Percentiles rank a stretch among this genome's conserved stretches.
These are phyloP conservation scores for Petrolisthes manimaculis DNA, from an alignment of 2,888 invertebrate genomes.

Conservation along the genomic window DNA sequence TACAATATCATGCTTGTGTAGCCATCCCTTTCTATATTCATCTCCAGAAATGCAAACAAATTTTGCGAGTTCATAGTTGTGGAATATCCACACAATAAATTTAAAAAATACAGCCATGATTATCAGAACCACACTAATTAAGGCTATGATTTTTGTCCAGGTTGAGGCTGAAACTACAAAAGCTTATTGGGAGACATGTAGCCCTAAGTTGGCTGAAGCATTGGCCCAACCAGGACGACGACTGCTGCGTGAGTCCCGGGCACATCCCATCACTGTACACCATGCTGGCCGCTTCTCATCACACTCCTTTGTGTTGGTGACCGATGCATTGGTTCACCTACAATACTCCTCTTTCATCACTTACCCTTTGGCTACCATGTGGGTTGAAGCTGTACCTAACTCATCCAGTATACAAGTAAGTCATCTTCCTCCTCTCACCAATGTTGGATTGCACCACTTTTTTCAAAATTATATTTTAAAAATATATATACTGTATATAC, in stretches of 20 bases:
- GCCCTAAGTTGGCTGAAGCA: conserved; percentile 71
- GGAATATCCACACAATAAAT: not conserved
- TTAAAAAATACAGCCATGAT: not conserved
- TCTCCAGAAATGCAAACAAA: not conserved
- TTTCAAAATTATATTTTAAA: too few species aligned
- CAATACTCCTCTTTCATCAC: conserved; percentile 77
- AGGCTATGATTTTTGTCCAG: conserved; percentile 16
- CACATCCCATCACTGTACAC: conserved; percentile 78
- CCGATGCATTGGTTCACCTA: conserved; percentile 84
- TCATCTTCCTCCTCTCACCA: conserved; percentile 9
- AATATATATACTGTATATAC: too few species aligned
- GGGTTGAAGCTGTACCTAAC: conserved; percentile 83
- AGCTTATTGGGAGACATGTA: conserved; percentile 51
- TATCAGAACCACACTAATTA: not conserved
- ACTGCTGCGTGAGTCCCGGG: conserved; percentile 83
- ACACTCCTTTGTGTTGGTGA: conserved; percentile 85
- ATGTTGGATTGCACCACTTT: too few species aligned
- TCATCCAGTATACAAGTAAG: conserved; percentile 75
- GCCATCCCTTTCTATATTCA: too few species aligned
- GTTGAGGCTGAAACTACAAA: conserved; percentile 54
- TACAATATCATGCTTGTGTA: too few species aligned
- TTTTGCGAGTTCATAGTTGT: not conserved
- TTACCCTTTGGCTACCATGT: conserved; percentile 71
- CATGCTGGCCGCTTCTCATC: conserved; percentile 82
- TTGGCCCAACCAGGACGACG: conserved; percentile 79